Conservation (phyloP, 1,140 invertebrate species). For the Polypedilum pembai region DNA sequence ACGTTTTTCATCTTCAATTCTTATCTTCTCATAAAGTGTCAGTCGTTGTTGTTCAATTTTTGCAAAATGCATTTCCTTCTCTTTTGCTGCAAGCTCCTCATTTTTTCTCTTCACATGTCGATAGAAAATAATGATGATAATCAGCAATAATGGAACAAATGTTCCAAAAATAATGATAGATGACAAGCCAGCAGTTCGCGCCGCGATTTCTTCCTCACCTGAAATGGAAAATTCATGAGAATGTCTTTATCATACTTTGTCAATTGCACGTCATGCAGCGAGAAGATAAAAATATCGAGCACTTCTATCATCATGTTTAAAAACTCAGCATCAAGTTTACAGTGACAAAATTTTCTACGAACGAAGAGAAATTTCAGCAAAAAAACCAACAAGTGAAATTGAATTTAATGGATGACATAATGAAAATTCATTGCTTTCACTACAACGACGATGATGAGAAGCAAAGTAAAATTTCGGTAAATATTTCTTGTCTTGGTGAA, state of each 20-base stretch:
- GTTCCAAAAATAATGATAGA: constrained; percentile 66
- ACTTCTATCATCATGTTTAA: no score
- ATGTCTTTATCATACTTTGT: not conserved
- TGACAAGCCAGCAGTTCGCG: constrained; percentile 65
- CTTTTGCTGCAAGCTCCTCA: constrained; percentile 44
- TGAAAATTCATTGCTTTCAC: not conserved
- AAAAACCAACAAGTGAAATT: not conserved
- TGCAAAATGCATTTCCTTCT: not conserved
- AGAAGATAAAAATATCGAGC: not conserved
- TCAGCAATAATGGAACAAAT: constrained; percentile 63
- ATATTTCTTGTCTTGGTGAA: not conserved
- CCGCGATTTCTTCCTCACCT: constrained; percentile 73
- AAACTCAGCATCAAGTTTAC: no score
- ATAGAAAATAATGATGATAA: constrained; percentile 60
- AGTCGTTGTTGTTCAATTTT: not conserved
- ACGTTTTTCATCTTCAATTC: not conserved
- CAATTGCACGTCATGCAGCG: not conserved
- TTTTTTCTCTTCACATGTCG: constrained; percentile 49
- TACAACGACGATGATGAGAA: not conserved
- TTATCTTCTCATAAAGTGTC: not conserved
- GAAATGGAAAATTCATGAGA: constrained; percentile 30
- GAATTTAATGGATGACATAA: not conserved
- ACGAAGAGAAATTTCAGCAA: no score
- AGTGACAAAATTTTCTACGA: no score
- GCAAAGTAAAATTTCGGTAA: not conserved